Percentiles rank a stretch among this genome's conserved stretches.
Conservation (phyloP, 2,888 invertebrate genomes). For the Bugulina stolonifera region DNA sequence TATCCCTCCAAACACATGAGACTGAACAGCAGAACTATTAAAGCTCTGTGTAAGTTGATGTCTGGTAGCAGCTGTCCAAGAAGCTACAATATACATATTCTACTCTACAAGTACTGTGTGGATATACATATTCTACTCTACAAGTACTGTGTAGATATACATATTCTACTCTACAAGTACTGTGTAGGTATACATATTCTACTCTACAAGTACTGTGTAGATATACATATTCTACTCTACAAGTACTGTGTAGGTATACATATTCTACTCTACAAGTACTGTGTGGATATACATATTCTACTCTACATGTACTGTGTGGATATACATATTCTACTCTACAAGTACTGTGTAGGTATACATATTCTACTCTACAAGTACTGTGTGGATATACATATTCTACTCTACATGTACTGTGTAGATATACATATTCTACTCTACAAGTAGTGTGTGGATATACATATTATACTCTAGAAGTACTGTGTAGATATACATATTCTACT, state of each 20-base stretch:
- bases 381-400: too few relatives aligned
- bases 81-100: slow-evolving; percentile 4
- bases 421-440: too few relatives aligned
- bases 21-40: slow-evolving; percentile 57
- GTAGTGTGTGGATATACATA: neutral
- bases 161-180: too few relatives aligned
- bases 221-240: too few relatives aligned
- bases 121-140: too few relatives aligned
- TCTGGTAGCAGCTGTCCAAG: neutral
- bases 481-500: too few relatives aligned
- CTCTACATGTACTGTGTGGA: neutral
- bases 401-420: neutral
- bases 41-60: slow-evolving; percentile 51
- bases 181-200: too few relatives aligned
- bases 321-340: too few relatives aligned
- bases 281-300: too few relatives aligned
- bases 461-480: neutral
- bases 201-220: neutral
- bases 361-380: too few relatives aligned
- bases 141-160: neutral
- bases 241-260: neutral
- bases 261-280: too few relatives aligned
- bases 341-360: neutral
- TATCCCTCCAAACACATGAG: slow-evolving; percentile 59
- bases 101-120: neutral